These are phyloP conservation scores for Bedellia somnulentella DNA, from an alignment of 2,888 invertebrate genomes.

Conservation along the genomic window DNA sequence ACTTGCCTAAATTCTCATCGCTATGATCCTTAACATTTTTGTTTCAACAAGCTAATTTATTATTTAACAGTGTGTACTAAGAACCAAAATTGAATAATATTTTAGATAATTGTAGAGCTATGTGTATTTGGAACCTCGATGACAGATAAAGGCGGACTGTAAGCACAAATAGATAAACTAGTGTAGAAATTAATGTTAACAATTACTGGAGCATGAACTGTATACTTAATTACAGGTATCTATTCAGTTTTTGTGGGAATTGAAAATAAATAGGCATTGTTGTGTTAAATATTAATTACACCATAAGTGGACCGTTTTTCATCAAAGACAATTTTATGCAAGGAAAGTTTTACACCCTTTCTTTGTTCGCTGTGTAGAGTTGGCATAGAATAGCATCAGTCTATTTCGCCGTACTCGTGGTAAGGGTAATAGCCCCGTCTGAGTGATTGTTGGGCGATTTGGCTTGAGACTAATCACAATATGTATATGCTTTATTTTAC, in stretches of 20 bases:
- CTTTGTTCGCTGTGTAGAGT: no score
- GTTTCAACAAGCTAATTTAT: background rate
- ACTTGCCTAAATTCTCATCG: conserved; percentile 14
- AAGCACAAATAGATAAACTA: conserved; percentile 61
- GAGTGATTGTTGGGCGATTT: no score
- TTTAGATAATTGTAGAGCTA: conserved; percentile 19
- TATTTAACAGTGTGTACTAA: background rate
- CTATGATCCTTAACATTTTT: background rate
- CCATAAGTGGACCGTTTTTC: no score
- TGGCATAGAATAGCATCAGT: no score
- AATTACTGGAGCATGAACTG: conserved; percentile 62
- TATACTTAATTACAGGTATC: conserved; percentile 57
- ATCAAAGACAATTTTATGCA: no score
- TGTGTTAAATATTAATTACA: conserved; percentile 43
- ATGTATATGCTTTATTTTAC: no score
- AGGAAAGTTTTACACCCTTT: no score
- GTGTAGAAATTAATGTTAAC: conserved; percentile 62
- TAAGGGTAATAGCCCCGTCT: no score
- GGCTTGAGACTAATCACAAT: no score
- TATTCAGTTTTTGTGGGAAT: conserved; percentile 51
- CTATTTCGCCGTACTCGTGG: no score
- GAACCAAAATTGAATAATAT: background rate
- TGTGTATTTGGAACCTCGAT: conserved; percentile 31
- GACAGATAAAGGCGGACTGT: conserved; percentile 60
- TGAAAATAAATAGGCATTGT: conserved; percentile 53